Base-by-base conservation (phyloP, 2,888 invertebrate genomes). In the Caenorhabditis wallacei region DNA sequence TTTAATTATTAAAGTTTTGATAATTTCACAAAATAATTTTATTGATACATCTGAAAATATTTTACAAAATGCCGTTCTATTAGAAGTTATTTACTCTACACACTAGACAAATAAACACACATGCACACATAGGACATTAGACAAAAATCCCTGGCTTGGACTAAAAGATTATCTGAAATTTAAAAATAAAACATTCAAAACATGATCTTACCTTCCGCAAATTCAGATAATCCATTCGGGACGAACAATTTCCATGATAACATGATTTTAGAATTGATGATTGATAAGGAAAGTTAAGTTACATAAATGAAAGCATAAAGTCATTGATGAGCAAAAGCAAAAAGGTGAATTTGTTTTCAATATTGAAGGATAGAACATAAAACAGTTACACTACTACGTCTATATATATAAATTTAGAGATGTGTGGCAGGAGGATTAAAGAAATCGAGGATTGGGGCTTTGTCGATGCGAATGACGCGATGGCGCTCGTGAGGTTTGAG, bases 391-490 rank as follows among this genome's bases (percentile, higher is more conserved):
- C 40, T n/a, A n/a, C n/a, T n/a, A n/a, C n/a, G n/a, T n/a, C n/a
- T n/a, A 35, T 57, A 57, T 57, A 43, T 54, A 13, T 26, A 71
- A 22, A 48, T 51, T 18, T 24, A 13, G 48, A 30, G 30, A 30
- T 30, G 30, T 30, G 30, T 8, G 3, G 30, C 30, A 8, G 53
- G 22, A 24, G 54, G 10, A 24, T 68, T 72, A 82, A n/a, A 82
- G 68, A 53, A 82, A 84, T 69, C 85, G 70, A 20, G 86, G 84
- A 59, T 84, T 84, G 2, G 87, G 85, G 70, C 86, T 84, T 30
- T 83, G 82, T 11, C 83, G 70, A 66, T 69, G 57, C 7, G 80
- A 78, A 72, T 82, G 83, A 1, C 83, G 78, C 8, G 84, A 85
- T 37, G 84, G 85, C 13, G 84, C 84, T 24, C 83, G 63, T 22